Percentiles rank a stretch among this genome's conserved stretches.
Evolutionary conservation across 2,113 vertebrate genomes (phyloP).

Genomic region (Rissa tridactyla): DNA sequence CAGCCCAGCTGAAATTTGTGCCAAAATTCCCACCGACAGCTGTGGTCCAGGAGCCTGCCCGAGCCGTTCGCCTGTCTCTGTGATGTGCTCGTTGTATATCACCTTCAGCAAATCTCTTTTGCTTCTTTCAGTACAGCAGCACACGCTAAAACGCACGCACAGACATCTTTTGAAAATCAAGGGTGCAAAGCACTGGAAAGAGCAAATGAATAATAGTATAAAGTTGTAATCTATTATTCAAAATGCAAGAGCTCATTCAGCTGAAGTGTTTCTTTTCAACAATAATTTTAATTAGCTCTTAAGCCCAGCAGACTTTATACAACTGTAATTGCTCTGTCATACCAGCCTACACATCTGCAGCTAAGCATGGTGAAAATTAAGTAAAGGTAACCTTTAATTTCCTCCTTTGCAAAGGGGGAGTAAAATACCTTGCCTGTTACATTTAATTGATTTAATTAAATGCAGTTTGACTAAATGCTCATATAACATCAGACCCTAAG

Average conservation of each 20-base stretch:
- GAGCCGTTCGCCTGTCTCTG: background rate
- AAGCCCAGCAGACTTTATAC: background rate
- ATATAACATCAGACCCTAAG: background rate
- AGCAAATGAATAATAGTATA: background rate
- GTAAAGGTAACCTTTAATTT: background rate
- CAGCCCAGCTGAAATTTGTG: background rate
- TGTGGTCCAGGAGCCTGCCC: background rate
- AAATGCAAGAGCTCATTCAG: background rate
- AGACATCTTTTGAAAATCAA: background rate
- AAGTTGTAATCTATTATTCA: background rate
- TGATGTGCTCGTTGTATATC: background rate
- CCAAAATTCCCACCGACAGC: background rate
- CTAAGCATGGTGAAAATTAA: background rate
- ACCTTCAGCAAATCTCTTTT: background rate
- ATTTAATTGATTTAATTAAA: background rate
- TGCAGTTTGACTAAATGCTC: background rate
- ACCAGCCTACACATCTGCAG: background rate
- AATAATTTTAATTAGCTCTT: slow-evolving; percentile 26
- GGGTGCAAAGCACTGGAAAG: background rate
- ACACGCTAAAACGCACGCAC: background rate
- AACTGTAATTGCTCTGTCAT: background rate
- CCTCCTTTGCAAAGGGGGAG: background rate
- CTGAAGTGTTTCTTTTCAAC: background rate
- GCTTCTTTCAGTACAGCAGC: background rate
- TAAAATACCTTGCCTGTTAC: background rate